phyloP scores from a whole-genome alignment of 2,888 invertebrate genomes.

The Trilocha varians region DNA sequence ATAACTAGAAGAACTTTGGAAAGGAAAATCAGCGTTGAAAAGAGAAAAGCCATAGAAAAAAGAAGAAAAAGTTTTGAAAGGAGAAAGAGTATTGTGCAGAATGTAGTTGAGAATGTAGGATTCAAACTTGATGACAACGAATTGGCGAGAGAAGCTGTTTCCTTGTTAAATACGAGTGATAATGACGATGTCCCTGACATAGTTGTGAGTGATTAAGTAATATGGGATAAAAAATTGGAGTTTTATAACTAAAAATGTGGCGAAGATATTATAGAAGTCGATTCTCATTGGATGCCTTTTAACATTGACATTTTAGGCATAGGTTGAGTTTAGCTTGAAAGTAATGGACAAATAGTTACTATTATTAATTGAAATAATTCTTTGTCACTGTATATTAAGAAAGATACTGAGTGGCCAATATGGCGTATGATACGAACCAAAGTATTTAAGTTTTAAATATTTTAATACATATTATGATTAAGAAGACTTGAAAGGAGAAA shows the following conservation, averaged over 20 bases:
- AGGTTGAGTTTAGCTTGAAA: no score
- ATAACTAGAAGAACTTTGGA: slow-evolving; percentile 15
- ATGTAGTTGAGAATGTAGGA: slow-evolving; percentile 34
- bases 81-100: slow-evolving; percentile 33
- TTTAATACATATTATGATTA: no score
- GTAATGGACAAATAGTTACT: no score
- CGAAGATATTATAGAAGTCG: no score
- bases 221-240: background rate
- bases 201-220: slow-evolving; percentile 30
- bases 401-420: no score
- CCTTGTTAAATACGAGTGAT: slow-evolving; percentile 44
- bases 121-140: slow-evolving; percentile 36
- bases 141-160: slow-evolving; percentile 45
- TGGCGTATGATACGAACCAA: no score
- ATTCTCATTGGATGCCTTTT: no score
- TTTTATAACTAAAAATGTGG: background rate
- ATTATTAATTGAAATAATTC: no score
- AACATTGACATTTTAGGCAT: no score
- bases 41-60: slow-evolving; percentile 20
- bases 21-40: slow-evolving; percentile 19
- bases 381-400: no score
- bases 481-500: no score
- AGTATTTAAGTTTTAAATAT: no score
- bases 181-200: slow-evolving; percentile 37
- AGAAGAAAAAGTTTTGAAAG: slow-evolving; percentile 19